Conservation (phyloP, 30 jellyfish, hydroid and myxozoan genomes). For the Hydra vulgaris region DNA sequence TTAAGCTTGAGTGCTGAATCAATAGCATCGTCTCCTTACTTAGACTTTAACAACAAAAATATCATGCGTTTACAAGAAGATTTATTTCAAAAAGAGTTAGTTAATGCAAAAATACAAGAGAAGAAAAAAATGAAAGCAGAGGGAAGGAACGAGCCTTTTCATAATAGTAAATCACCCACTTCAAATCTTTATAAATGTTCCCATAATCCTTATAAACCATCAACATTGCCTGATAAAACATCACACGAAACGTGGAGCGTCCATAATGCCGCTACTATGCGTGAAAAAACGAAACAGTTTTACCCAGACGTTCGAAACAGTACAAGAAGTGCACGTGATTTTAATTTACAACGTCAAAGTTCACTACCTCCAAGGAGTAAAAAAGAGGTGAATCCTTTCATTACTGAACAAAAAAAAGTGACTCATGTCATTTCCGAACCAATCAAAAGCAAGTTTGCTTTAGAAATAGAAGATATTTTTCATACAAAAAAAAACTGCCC, state of each 20-base stretch:
- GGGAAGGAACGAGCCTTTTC: constrained; percentile 5
- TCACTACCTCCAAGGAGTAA: constrained; percentile 31
- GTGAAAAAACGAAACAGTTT: constrained; percentile 27
- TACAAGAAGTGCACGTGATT: constrained; percentile 14
- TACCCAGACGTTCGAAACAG: constrained; percentile 13
- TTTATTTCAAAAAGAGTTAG: constrained; percentile 20
- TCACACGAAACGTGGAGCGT: constrained; percentile 15
- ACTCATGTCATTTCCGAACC: constrained; percentile 3
- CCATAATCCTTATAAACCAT: not conserved
- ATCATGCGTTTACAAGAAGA: constrained; percentile 4
- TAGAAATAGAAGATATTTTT: not conserved
- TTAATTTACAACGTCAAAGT: constrained; percentile 31
- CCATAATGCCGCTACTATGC: constrained; percentile 38
- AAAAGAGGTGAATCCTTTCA: constrained; percentile 6
- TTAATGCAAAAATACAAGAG: constrained; percentile 25
- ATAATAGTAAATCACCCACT: not conserved
- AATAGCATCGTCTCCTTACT: not conserved
- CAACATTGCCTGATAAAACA: constrained; percentile 13
- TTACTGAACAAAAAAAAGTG: not conserved
- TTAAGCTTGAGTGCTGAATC: constrained; percentile 9
- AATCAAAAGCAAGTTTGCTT: not conserved
- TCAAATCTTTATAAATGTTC: not conserved
- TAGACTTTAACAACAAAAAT: not conserved
- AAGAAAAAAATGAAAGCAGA: constrained; percentile 2
- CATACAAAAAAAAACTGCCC: not conserved